Evolutionary conservation across 2,113 vertebrate species (phyloP), one percentile per base, ranked within the genome.

Genomic region (Galbula dea): DNA sequence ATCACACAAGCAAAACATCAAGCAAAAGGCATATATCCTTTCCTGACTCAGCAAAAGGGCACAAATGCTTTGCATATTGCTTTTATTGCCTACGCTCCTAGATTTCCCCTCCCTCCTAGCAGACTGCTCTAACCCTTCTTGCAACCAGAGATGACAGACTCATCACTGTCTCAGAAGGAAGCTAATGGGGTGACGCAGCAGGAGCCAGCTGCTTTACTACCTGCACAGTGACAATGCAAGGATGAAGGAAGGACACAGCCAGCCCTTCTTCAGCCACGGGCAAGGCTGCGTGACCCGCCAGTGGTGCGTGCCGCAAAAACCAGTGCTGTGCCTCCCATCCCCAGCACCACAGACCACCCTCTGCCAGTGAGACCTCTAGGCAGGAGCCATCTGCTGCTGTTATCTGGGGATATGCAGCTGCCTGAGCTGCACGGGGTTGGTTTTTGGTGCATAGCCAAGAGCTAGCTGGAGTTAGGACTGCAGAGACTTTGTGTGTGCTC

Each of bases 191-290:
- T 96, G 92, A 86, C 5, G 15, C 88, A 96, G 94, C 94, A 86
- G 88, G 86, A 96, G 90, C 86, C 90, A 90, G 79, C 93, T 96
- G 83, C 93, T 78, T 66, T 52, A 43, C 65, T 91, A 71, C 93
- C 95, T 95, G 96, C 85, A 34, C 23, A 88, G 95, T 95, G 95
- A 93, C 90, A 59, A 17, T 68, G 90, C 85, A 96, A 81, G 94
- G 92, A 94, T 84, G 83, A 78, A 68, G 88, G 88, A 81, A 75
- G 83, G 94, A 61, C 76, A 45, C 52, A 69, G 84, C 39, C 75
- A 74, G 48, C 51, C 0, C 39, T 78, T 73, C 75, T 51, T 66
- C 76, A 83, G 65, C 65, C 61, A 62, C 0, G 0, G 36, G 51
- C 0, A 0, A 62, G 57, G 59, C 93, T 90, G 68, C 2, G 1